A percentile compares a stretch with the other conserved stretches of the same genome.
phyloP scores from a whole-genome alignment of 2,113 vertebrate species.

The Patagioenas fasciata region DNA sequence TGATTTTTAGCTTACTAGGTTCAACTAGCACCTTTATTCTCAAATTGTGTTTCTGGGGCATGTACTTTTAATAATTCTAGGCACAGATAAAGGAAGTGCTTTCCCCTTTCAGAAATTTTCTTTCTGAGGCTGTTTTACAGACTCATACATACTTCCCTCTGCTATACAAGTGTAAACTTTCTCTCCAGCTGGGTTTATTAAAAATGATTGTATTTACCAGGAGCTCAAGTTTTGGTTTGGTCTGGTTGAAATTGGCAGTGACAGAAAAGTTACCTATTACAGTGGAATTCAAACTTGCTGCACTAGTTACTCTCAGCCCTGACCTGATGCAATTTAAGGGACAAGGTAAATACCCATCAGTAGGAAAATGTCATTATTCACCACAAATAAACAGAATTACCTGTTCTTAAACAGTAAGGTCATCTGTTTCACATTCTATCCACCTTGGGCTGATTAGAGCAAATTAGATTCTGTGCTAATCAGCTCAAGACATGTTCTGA shows the following conservation, averaged over 20 bases:
- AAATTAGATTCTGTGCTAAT: conserved; percentile 63
- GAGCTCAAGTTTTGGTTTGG: not conserved
- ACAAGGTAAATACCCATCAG: conserved; percentile 38
- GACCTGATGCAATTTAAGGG: conserved; percentile 51
- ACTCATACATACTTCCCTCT: not conserved
- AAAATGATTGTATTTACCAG: conserved; percentile 31
- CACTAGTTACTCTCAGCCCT: not conserved
- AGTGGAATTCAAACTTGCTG: conserved; percentile 31
- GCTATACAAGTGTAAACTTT: not conserved
- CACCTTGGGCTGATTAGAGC: conserved; percentile 56
- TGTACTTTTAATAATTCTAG: not conserved
- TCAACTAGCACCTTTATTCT: not conserved
- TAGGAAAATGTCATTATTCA: conserved; percentile 43
- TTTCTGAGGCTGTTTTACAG: conserved; percentile 7
- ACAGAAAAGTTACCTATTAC: conserved; percentile 44
- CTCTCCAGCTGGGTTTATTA: conserved; percentile 11
- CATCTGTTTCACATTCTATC: conserved; percentile 62
- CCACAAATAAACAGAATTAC: conserved; percentile 59
- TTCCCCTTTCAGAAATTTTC: not conserved
- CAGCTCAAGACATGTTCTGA: conserved; percentile 31
- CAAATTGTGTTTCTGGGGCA: not conserved
- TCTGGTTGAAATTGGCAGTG: conserved; percentile 42
- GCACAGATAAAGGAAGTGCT: not conserved
- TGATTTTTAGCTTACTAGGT: not conserved
- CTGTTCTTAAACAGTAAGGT: conserved; percentile 29